Percentiles rank a stretch among this genome's conserved stretches.
Conservation (phyloP, 2,888 invertebrate genomes). For the Yponomeuta evonymella region DNA sequence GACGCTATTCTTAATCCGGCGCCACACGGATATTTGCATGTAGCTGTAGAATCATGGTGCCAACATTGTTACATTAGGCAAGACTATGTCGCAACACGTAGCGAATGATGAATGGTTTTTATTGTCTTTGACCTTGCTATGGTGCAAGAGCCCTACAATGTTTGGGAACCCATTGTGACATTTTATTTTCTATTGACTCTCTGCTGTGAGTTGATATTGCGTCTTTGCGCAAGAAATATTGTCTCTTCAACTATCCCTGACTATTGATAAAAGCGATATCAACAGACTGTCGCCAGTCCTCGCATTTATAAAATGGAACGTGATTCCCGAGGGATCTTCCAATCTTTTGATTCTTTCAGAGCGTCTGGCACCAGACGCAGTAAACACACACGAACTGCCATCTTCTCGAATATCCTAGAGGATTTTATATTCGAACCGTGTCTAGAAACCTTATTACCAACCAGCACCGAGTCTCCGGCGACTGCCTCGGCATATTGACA, state of each 20-base stretch:
- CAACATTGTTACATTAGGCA: neutral
- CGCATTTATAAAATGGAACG: constrained; percentile 61
- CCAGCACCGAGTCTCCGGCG: constrained; percentile 34
- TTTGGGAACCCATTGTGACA: neutral
- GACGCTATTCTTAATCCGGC: no score
- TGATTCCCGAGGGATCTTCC: constrained; percentile 58
- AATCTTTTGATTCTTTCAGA: constrained; percentile 56
- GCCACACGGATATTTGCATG: neutral
- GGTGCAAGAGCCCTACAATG: neutral
- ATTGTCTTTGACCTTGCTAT: neutral
- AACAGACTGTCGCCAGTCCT: neutral
- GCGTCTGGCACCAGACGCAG: constrained; percentile 35
- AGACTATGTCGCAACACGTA: neutral
- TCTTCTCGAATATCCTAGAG: constrained; percentile 51
- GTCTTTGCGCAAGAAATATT: neutral
- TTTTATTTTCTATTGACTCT: neutral
- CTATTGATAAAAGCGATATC: constrained; percentile 1
- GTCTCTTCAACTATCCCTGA: neutral
- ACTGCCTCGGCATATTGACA: constrained; percentile 17
- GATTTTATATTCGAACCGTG: constrained; percentile 58
- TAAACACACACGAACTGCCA: constrained; percentile 55
- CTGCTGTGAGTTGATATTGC: neutral
- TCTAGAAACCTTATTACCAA: constrained; percentile 57
- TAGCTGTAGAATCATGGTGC: neutral
- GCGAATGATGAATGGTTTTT: neutral